Evolutionary conservation across 2,888 invertebrate species (phyloP).

Genomic region (Zaprionus bogoriensis): DNA sequence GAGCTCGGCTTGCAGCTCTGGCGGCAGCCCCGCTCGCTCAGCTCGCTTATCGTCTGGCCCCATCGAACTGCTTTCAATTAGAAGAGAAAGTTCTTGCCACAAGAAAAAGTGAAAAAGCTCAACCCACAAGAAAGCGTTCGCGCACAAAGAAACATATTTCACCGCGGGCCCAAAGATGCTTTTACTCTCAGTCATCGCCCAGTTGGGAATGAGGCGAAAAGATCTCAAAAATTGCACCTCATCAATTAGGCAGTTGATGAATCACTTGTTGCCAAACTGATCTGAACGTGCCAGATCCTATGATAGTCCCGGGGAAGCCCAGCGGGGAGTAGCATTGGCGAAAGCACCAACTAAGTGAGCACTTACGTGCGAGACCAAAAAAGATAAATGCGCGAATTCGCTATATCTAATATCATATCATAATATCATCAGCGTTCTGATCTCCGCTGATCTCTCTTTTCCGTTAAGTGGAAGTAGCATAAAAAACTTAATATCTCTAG

Average conservation of each 20-base stretch:
- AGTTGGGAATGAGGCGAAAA: conserved; percentile 16
- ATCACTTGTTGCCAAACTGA: conserved; percentile 18
- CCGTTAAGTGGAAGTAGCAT: too few relatives aligned
- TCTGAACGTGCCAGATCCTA: not conserved
- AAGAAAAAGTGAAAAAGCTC: conserved; percentile 70
- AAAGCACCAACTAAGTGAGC: too few relatives aligned
- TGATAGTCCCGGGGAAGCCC: conserved; percentile 2
- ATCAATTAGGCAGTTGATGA: conserved; percentile 61
- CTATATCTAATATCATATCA: too few relatives aligned
- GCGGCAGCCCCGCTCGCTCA: conserved; percentile 2
- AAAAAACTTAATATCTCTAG: too few relatives aligned
- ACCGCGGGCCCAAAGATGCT: conserved; percentile 45
- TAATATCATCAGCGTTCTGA: too few relatives aligned
- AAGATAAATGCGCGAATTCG: too few relatives aligned
- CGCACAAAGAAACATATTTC: conserved; percentile 33
- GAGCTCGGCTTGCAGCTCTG: conserved; percentile 6
- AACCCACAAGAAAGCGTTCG: conserved; percentile 16
- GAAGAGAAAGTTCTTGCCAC: conserved; percentile 79
- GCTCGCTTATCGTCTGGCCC: conserved; percentile 57
- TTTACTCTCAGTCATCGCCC: conserved; percentile 40
- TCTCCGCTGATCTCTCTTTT: too few relatives aligned
- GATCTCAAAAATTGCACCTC: conserved; percentile 69
- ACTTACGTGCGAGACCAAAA: too few relatives aligned
- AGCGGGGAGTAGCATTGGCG: too few relatives aligned
- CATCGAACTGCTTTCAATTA: conserved; percentile 79